Evolutionary conservation across 2,888 invertebrate genomes (phyloP), one percentile per base, ranked within the genome.

Genomic region (Himalopsyche tibetana): DNA sequence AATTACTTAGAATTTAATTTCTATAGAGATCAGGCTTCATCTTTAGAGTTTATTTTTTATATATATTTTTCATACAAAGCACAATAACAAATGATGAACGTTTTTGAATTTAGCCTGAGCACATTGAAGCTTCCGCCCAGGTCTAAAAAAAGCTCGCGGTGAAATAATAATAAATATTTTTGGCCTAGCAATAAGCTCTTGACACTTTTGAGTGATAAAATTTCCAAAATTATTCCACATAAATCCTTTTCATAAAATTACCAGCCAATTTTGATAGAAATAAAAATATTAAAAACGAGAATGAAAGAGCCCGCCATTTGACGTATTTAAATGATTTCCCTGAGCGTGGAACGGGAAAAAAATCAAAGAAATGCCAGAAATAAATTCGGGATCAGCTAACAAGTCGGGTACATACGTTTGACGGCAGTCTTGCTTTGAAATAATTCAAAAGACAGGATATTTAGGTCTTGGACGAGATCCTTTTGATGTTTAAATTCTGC

Each of bases 391-490:
- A 19, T 28, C 63, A 19, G 19, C 63, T 63, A 63, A 63, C 63
- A 63, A 63, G 63, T 19, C 63, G n/a, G 51, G 63, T 63, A 63
- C 63, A 63, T 63, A 63, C 63, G 63, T 63, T 63, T 63, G 63
- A 63, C 63, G 63, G 63, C 63, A 63, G 63, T 63, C n/a, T 63
- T 19, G 63, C 63, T 63, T 63, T 63, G 63, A 63, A 63, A 63
- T 63, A 63, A 63, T 63, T 63, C 63, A 63, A 63, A 63, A 63
- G 63, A 63, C 63, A 63, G 63, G 63, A 63, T 63, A 63, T 63
- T 63, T 63, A 19, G 63, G 28, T 8, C 63, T 15, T 15, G 63
- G 63, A n/a, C 19, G 15, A 19, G 63, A 56, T n/a, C 11, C 63
- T 63, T 63, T 63, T 63, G 63, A 63, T 9, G 63, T 63, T 63